These are phyloP conservation scores for Ateles fusciceps DNA, from an alignment of 2,797 vertebrate species.

Conservation along the genomic window DNA sequence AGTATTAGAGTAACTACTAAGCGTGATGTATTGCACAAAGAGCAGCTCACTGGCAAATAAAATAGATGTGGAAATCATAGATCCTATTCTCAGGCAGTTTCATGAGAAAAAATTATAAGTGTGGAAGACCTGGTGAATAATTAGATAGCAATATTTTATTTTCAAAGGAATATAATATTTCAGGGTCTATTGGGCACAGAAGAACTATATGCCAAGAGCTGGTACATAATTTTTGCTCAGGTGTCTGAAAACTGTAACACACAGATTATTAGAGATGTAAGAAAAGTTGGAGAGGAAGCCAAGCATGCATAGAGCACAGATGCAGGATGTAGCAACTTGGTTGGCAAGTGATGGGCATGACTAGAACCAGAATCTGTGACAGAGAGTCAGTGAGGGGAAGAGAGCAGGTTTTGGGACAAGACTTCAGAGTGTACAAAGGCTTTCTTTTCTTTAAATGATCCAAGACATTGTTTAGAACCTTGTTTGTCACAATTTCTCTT, in stretches of 20 bases:
- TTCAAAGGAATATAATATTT: neutral
- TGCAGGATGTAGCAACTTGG: conserved; percentile 31
- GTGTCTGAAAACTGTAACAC: neutral
- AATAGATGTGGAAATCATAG: neutral
- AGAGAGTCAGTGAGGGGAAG: neutral
- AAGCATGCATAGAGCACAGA: conserved; percentile 9
- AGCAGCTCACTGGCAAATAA: neutral
- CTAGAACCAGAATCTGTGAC: neutral
- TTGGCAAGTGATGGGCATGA: neutral
- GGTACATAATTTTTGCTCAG: neutral
- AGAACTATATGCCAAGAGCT: neutral
- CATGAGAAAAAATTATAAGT: neutral
- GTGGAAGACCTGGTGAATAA: neutral
- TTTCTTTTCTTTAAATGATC: neutral
- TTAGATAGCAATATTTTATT: neutral
- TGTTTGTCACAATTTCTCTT: neutral
- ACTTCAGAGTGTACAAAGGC: neutral
- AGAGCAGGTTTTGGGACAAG: neutral
- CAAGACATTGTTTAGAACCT: neutral
- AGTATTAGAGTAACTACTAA: neutral
- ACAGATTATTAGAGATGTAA: conserved; percentile 21
- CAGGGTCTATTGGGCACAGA: neutral
- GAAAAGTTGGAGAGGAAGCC: conserved; percentile 42
- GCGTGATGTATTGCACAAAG: neutral
- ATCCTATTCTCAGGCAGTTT: neutral